Conservation (phyloP, 2,113 vertebrate genomes). For the Notarius lentiginosus region DNA sequence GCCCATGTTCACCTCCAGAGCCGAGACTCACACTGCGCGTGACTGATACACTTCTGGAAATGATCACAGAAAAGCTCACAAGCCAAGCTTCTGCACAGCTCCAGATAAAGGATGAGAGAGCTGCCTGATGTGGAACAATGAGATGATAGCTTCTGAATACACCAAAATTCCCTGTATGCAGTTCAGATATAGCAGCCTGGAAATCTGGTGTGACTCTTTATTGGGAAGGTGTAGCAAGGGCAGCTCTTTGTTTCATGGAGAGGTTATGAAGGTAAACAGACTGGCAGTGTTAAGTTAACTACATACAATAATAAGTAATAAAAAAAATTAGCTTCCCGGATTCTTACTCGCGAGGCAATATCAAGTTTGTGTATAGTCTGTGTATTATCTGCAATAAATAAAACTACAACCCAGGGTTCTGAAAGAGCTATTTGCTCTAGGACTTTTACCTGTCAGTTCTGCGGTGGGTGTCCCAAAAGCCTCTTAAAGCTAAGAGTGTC, state of each 20-base stretch:
- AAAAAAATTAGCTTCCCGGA: background rate
- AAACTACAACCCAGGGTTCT: background rate
- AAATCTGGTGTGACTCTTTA: background rate
- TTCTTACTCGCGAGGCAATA: background rate
- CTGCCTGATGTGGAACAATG: constrained; percentile 32
- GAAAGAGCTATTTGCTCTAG: background rate
- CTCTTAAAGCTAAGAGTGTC: too few species aligned
- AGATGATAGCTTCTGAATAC: constrained; percentile 32
- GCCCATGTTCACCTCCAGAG: constrained; percentile 35
- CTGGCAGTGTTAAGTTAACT: background rate
- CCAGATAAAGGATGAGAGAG: constrained; percentile 44
- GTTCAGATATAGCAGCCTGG: constrained; percentile 18
- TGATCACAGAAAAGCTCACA: constrained; percentile 32
- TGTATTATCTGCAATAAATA: background rate
- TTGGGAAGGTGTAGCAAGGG: background rate
- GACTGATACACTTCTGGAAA: constrained; percentile 40
- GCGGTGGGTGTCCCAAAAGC: too few species aligned
- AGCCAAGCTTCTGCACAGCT: constrained; percentile 44
- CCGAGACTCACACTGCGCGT: constrained; percentile 10
- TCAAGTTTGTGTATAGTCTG: background rate
- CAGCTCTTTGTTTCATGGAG: background rate
- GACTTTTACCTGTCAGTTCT: background rate
- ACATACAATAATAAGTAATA: background rate
- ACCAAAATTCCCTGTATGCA: constrained; percentile 19
- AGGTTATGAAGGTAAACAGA: background rate